These are phyloP conservation scores for Rhinoderma darwinii DNA, from an alignment of 2,113 vertebrate genomes.

Conservation along the genomic window DNA sequence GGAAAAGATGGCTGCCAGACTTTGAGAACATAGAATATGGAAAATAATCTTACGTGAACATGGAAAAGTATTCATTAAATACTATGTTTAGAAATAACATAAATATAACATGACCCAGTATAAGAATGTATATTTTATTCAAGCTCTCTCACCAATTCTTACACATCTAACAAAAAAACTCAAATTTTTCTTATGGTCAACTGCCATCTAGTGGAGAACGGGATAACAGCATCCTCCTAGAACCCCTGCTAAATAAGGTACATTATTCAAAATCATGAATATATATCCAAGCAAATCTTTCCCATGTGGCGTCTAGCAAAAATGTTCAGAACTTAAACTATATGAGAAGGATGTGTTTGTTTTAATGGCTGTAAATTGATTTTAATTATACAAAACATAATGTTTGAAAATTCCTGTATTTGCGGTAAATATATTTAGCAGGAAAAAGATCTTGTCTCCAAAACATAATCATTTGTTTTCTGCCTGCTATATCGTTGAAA, in stretches of 20 bases:
- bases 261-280: neutral
- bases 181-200: constrained; percentile 14
- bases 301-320: neutral
- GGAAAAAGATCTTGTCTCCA: neutral
- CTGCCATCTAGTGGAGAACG: constrained; percentile 51
- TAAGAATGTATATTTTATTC: neutral
- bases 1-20: neutral
- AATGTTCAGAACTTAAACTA: constrained; percentile 11
- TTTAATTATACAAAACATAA: constrained; percentile 34
- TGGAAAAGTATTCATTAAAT: neutral
- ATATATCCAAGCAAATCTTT: neutral
- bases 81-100: neutral
- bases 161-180: neutral
- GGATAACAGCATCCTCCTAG: neutral
- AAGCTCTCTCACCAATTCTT: neutral
- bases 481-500: neutral
- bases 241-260: neutral
- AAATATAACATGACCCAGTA: neutral
- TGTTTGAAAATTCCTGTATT: neutral
- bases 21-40: neutral
- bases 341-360: constrained; percentile 22
- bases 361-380: constrained; percentile 35
- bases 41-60: neutral
- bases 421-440: constrained; percentile 24
- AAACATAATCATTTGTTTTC: constrained; percentile 34